These are phyloP conservation scores for Philopotamus ludificatus DNA, from an alignment of 1,140 invertebrate species.

Conservation along the genomic window DNA sequence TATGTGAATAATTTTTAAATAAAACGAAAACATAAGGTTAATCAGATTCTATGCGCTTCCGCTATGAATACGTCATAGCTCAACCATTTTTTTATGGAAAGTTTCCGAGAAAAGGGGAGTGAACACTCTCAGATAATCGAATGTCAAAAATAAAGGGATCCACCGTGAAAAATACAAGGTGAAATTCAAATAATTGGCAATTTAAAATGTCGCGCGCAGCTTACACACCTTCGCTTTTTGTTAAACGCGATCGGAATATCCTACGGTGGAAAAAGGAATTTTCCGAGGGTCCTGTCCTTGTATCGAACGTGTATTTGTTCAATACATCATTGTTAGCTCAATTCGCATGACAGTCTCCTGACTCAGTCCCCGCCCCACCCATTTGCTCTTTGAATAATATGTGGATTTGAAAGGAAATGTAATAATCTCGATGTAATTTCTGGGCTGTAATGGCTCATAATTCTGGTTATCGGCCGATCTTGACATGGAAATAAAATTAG, in stretches of 20 bases:
- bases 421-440: too few relatives aligned
- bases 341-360: too few relatives aligned
- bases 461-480: too few relatives aligned
- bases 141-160: slow-evolving; percentile 42
- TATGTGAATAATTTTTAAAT: too few relatives aligned
- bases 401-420: neutral
- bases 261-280: neutral
- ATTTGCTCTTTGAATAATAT: neutral
- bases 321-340: too few relatives aligned
- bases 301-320: slow-evolving; percentile 31
- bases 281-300: slow-evolving; percentile 1
- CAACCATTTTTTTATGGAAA: slow-evolving; percentile 15
- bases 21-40: too few relatives aligned
- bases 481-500: too few relatives aligned
- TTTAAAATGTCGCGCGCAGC: slow-evolving; percentile 41
- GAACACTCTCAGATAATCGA: slow-evolving; percentile 36
- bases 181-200: slow-evolving; percentile 42
- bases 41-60: too few relatives aligned
- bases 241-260: slow-evolving; percentile 32
- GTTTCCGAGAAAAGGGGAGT: neutral
- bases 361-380: too few relatives aligned
- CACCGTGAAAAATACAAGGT: slow-evolving; percentile 40
- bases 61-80: neutral
- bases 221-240: slow-evolving; percentile 35
- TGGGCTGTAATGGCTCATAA: too few relatives aligned